Evolutionary conservation across 1,140 invertebrate species (phyloP), one percentile per base, ranked within the genome.

Genomic region (Drosophila pandora): DNA sequence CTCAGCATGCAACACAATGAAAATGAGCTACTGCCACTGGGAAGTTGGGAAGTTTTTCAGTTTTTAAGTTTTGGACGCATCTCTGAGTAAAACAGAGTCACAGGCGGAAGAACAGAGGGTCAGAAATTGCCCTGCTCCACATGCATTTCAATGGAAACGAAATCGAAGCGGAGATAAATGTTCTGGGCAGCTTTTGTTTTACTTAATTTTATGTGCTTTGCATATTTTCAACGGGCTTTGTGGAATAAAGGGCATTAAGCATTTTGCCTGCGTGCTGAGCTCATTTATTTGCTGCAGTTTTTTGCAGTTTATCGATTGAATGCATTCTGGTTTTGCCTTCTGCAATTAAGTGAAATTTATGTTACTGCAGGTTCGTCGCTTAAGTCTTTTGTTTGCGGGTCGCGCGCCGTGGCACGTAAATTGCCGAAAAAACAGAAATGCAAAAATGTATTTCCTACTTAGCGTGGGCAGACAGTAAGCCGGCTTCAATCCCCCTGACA

Each of bases 331-430:
- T 50, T 61, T 62, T 82, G 79, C 69, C 58, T 56, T 74, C 69
- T 72, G 83, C 83, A 88, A 88, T 88, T 88, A 88, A 88, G 83
- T 79, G 83, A 88, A 88, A 88, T 88, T 88, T 88, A 88, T 88
- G 84, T 88, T 88, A 88, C 71, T 63, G 83, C 85, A 69, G 70
- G 76, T 90, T 88, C 60, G 84, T 78, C 84, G 84, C 84, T 88
- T 90, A 78, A 88, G 73, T 90, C 84, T 88, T 88, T 88, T 88
- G 84, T 89, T 89, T 90, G 83, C 65, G 74, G 67, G 71, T 53
- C 76, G 75, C 67, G 67, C 75, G 62, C 63, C 62, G 69, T 57
- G 76, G 83, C 83, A 88, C 79, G 83, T 88, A 88, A 88, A 88
- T 88, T 82, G 83, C 71, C 83, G 2, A 82, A 82, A 76, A 47